These are phyloP conservation scores for Mythimna loreyi DNA, from an alignment of 2,888 invertebrate genomes.

Conservation along the genomic window DNA sequence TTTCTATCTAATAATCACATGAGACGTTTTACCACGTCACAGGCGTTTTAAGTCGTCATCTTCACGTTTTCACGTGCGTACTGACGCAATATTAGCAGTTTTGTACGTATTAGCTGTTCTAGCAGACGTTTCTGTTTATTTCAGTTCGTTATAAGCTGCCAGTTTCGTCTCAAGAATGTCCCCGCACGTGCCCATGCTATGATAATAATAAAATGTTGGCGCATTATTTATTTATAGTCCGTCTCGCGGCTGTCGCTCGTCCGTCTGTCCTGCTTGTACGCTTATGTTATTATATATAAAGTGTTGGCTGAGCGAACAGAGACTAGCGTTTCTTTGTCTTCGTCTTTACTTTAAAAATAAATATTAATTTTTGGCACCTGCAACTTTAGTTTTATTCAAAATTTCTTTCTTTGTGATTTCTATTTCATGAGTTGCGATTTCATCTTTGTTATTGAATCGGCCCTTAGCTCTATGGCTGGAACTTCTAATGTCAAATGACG, in stretches of 20 bases:
- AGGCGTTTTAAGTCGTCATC: slow-evolving; percentile 51
- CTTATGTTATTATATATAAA: slow-evolving; percentile 80
- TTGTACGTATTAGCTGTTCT: slow-evolving; percentile 58
- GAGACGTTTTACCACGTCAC: slow-evolving; percentile 49
- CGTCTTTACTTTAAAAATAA: slow-evolving; percentile 16
- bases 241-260: slow-evolving; percentile 90
- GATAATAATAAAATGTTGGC: slow-evolving; percentile 91
- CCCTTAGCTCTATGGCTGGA: neutral
- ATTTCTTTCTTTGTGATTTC: neutral
- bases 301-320: slow-evolving; percentile 65
- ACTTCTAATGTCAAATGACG: slow-evolving; percentile 46
- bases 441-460: neutral
- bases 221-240: slow-evolving; percentile 90
- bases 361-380: slow-evolving; percentile 14
- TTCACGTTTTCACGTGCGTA: slow-evolving; percentile 52
- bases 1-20: slow-evolving; percentile 35
- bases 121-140: slow-evolving; percentile 74
- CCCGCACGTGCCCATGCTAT: slow-evolving; percentile 88
- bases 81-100: slow-evolving; percentile 57
- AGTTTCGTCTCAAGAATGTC: slow-evolving; percentile 84
- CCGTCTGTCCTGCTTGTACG: slow-evolving; percentile 83
- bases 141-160: slow-evolving; percentile 79
- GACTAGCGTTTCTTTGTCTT: slow-evolving; percentile 63
- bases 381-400: neutral
- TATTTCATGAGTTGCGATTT: neutral